Conservation (phyloP, 2,797 vertebrate genomes). For the Sylvia borin region DNA sequence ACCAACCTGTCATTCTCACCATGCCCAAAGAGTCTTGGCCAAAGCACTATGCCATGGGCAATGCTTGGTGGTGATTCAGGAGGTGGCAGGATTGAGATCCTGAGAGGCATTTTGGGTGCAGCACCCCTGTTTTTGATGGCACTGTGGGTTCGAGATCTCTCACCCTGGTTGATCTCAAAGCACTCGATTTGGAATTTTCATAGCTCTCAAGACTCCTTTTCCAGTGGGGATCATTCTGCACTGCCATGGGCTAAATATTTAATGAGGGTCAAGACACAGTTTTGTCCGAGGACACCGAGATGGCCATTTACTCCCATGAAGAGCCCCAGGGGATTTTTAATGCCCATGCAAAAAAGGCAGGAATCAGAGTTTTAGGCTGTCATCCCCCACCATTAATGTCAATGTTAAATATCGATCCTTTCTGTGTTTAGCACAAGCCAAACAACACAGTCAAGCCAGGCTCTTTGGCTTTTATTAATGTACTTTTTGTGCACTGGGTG, state of each 20-base stretch:
- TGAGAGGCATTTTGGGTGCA: neutral
- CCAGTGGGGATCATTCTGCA: neutral
- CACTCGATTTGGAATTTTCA: neutral
- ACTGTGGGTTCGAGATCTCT: neutral
- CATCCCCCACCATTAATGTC: slow-evolving; percentile 46
- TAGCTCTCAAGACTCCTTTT: neutral
- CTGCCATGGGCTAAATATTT: slow-evolving; percentile 26
- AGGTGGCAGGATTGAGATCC: neutral
- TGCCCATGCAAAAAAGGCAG: neutral
- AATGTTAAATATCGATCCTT: slow-evolving; percentile 55
- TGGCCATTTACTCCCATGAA: neutral
- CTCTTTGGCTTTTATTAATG: slow-evolving; percentile 59
- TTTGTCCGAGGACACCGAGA: neutral
- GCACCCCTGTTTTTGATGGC: neutral
- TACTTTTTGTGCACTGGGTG: neutral
- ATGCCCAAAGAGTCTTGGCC: neutral
- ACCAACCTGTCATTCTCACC: neutral
- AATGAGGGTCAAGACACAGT: slow-evolving; percentile 17
- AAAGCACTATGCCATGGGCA: neutral
- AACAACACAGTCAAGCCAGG: neutral
- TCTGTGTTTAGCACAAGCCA: slow-evolving; percentile 43
- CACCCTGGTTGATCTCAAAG: neutral
- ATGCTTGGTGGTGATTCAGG: neutral
- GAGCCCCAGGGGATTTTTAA: slow-evolving; percentile 38
- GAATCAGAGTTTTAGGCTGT: slow-evolving; percentile 33